These are phyloP conservation scores for Diarsia rubi DNA, from an alignment of 2,888 invertebrate species.

Conservation along the genomic window DNA sequence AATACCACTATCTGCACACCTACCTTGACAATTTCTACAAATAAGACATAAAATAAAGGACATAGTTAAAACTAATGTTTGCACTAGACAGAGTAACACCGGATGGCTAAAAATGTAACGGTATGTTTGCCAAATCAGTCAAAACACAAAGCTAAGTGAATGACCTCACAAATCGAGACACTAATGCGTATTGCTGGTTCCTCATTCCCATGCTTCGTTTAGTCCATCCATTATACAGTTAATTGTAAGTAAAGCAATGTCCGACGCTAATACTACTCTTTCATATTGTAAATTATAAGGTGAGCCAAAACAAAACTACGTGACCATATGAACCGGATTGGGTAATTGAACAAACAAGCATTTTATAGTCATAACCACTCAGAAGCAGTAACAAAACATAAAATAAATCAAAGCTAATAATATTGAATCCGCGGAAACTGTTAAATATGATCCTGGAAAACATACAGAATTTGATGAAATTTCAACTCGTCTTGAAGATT, in stretches of 20 bases:
- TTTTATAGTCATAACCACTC: neutral
- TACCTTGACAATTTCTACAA: slow-evolving; percentile 61
- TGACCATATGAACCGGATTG: slow-evolving; percentile 2
- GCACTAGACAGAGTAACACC: slow-evolving; percentile 55
- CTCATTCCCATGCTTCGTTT: slow-evolving; percentile 62
- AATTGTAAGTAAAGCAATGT: slow-evolving; percentile 50
- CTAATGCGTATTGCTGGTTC: slow-evolving; percentile 65
- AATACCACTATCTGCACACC: slow-evolving; percentile 46
- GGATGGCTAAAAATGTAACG: slow-evolving; percentile 82
- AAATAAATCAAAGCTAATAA: neutral
- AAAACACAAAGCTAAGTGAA: slow-evolving; percentile 82
- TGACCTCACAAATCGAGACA: slow-evolving; percentile 78
- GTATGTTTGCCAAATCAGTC: slow-evolving; percentile 85
- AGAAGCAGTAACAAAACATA: neutral
- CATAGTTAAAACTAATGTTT: slow-evolving; percentile 37
- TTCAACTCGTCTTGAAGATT: neutral
- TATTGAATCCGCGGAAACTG: neutral
- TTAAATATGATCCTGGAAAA: neutral
- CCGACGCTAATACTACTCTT: slow-evolving; percentile 29
- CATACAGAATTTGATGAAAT: neutral
- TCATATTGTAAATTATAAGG: slow-evolving; percentile 27
- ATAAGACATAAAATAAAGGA: slow-evolving; percentile 34
- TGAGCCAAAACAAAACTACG: slow-evolving; percentile 13
- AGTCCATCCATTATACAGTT: slow-evolving; percentile 48
- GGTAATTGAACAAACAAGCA: neutral